Base-by-base conservation (phyloP, 1,140 invertebrate genomes). In the Mactra quadrangularis region DNA sequence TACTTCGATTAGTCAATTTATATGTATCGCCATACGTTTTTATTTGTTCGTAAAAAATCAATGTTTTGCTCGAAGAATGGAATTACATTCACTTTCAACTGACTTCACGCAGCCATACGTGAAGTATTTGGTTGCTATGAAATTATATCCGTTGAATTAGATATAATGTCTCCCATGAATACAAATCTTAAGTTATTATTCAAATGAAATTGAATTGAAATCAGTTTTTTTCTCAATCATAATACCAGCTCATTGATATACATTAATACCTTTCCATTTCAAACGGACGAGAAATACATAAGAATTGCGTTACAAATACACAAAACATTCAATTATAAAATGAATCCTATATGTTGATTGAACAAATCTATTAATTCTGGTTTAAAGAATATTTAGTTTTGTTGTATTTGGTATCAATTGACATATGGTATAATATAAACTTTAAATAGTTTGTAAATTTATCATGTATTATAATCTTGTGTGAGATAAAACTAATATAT, bases 301-400 rank as follows among this genome's bases (percentile, higher is more conserved):
- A 7, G 17, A 66, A 33, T 17, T 41, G 22, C n/a, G n/a, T n/a
- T n/a, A n/a, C n/a, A 9, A 22, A 27, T 13, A 22, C 31, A 6
- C 17, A 7, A 7, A 22, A 17, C 45, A 47, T 62, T 62, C 45
- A 77, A 77, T 60, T 74, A 77, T 77, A n/a, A 1, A 60, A 76
- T 35, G 45, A 60, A 62, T 31, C 74, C 57, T 41, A 64, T 77
- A n/a, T 77, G 62, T 77, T 29, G 74, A 77, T 52, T 77, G 38
- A 62, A 35, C 59, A 55, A 77, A 52, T 62, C 74, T 62, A 77
- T 77, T 77, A 64, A 47, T 50, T 57, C 71, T 68, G 25, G 2
- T 41, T 41, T 41, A 22, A 35, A 9, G 29, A 50, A 47, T 31
- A 68, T 68, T 13, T 9, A 38, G 64, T 68, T 68, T 45, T 66